Base-by-base conservation (phyloP, 2,797 vertebrate genomes). In the Syngnathus acus region DNA sequence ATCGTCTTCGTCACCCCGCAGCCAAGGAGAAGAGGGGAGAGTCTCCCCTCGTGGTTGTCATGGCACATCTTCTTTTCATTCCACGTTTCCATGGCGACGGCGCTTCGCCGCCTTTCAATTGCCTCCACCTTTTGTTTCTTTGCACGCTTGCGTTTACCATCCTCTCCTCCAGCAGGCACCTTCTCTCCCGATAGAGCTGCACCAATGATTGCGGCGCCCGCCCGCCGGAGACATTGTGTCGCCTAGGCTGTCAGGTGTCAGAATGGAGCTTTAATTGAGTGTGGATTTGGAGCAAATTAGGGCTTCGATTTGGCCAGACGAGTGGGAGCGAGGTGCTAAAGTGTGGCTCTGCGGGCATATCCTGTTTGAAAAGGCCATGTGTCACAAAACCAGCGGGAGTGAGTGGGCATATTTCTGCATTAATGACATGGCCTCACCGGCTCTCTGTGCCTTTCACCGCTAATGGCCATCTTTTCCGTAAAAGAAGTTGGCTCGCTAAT, bases 31-130 rank as follows among this genome's bases (percentile, higher is more conserved):
- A 65, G 69, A 9, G 5, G 62, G 64, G 69, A 66, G 74, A 64
- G 69, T 75, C 45, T 39, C 78, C 72, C 23, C 26, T 32, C 26
- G 26, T 32, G 26, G 85, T 86, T 84, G 83, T 87, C 86, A 87
- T 80, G 85, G 82, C 77, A 79, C 82, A 72, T 80, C 82, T 80
- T 83, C 78, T 77, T 80, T 73, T 78, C 72, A 80, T 72, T 76
- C 73, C 58, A 59, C 23, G 69, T 90, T 78, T 83, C 87, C 86
- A 88, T 90, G 87, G 87, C 72, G 86, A 89, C 13, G 54, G 77
- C 21, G 71, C 69, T 79, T 84, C 80, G 71, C 72, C 70, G 70
- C 68, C 72, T 79, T 72, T 82, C 73, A 75, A 72, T 72, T 67
- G 63, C 70, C 47, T 71, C 65, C n/a, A 21, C 72, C 66, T 69